These are phyloP conservation scores for Agrenia bidenticulata DNA, from an alignment of 2,888 invertebrate genomes.

Conservation along the genomic window DNA sequence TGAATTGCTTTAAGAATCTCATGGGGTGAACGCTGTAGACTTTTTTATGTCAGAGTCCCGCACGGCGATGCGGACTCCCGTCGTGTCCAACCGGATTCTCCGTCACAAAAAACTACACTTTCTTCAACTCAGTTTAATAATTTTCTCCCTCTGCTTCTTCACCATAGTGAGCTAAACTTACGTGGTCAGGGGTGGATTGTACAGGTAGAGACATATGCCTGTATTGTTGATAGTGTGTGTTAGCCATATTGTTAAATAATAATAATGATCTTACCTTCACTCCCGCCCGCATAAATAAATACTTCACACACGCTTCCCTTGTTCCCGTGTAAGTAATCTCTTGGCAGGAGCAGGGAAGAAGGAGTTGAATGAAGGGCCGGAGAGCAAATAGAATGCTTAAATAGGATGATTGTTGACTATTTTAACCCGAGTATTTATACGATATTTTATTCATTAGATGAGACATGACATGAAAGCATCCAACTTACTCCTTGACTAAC, in stretches of 20 bases:
- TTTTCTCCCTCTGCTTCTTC: background rate
- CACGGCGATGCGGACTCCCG: constrained; percentile 31
- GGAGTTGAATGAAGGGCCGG: background rate
- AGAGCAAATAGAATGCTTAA: background rate
- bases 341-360: background rate
- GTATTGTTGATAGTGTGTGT: background rate
- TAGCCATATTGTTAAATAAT: background rate
- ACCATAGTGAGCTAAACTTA: background rate
- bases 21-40: constrained; percentile 32
- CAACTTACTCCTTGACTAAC: background rate
- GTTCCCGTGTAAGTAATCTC: constrained; percentile 14
- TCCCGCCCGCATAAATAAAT: constrained; percentile 27
- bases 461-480: background rate
- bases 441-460: background rate
- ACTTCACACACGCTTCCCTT: constrained; percentile 12
- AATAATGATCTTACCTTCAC: constrained; percentile 12
- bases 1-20: constrained; percentile 42
- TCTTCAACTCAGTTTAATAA: constrained; percentile 22
- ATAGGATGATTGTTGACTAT: background rate
- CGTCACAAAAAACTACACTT: constrained; percentile 33
- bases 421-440: too few species aligned
- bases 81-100: constrained; percentile 43
- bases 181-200: background rate
- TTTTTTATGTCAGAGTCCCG: constrained; percentile 23
- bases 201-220: background rate